Evolutionary conservation across 1,140 invertebrate genomes (phyloP).

Genomic region (Euschistus heros): DNA sequence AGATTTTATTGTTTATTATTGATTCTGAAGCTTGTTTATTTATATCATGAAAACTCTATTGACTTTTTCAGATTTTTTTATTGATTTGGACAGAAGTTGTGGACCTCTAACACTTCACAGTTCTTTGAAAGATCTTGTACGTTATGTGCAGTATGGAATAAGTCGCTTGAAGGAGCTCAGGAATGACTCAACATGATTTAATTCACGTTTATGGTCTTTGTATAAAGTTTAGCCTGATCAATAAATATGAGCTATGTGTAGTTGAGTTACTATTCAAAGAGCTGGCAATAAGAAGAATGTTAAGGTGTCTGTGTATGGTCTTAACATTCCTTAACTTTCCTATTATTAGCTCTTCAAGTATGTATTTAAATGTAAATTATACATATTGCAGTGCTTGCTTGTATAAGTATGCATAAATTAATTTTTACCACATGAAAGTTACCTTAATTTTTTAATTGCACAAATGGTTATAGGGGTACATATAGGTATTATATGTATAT

Average conservation of each 20-base stretch:
- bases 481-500: not conserved
- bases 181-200: constrained; percentile 20
- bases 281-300: not conserved
- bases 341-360: not conserved
- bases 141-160: constrained; percentile 61
- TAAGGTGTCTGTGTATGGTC: not conserved
- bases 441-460: constrained; percentile 20
- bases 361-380: constrained; percentile 12
- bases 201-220: not conserved
- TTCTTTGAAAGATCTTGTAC: constrained; percentile 59
- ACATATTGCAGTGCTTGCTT: constrained; percentile 15
- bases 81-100: constrained; percentile 58
- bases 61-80: constrained; percentile 61
- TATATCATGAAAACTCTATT: constrained; percentile 18
- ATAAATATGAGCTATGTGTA: not conserved
- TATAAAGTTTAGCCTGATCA: not conserved
- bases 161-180: constrained; percentile 38
- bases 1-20: not conserved
- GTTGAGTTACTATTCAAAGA: constrained; percentile 2
- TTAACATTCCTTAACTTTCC: constrained; percentile 1
- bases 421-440: constrained; percentile 25
- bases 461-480: constrained; percentile 24
- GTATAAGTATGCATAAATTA: constrained; percentile 9
- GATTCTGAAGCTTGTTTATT: no score
- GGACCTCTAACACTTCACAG: constrained; percentile 65